Evolutionary conservation across 1,140 invertebrate genomes (phyloP).

Genomic region (Brachionus sp.): DNA sequence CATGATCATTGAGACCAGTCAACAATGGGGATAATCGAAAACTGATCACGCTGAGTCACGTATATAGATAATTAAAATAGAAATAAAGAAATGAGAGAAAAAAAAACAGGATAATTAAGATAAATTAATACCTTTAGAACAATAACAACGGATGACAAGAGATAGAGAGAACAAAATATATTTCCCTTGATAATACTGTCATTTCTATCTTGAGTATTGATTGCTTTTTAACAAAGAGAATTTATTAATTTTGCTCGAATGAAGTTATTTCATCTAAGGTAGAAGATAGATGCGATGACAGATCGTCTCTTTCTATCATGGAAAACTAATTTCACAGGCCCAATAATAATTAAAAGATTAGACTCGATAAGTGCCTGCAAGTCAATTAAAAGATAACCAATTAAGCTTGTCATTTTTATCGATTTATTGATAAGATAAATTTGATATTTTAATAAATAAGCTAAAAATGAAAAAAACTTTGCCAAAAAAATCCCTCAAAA

Average conservation of each 20-base stretch:
- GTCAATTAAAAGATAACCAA: slow-evolving; percentile 39
- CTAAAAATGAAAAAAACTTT: background rate
- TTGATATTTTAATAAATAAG: slow-evolving; percentile 12
- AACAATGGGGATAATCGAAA: background rate
- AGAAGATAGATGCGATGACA: slow-evolving; percentile 1
- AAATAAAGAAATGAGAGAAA: background rate
- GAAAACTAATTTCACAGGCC: background rate
- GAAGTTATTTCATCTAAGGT: slow-evolving; percentile 7
- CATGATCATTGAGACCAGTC: background rate
- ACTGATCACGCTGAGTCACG: slow-evolving; percentile 22
- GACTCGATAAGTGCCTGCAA: slow-evolving; percentile 6
- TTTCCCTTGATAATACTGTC: slow-evolving; percentile 22
- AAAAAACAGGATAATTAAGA: slow-evolving; percentile 39
- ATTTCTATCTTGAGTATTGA: slow-evolving; percentile 30
- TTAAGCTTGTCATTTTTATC: slow-evolving; percentile 32
- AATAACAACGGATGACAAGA: slow-evolving; percentile 26
- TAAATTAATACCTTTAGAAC: slow-evolving; percentile 41
- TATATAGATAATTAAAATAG: slow-evolving; percentile 7
- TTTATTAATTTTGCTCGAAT: slow-evolving; percentile 35
- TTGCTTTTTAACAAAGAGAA: slow-evolving; percentile 30
- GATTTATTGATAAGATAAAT: slow-evolving; percentile 40
- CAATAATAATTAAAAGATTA: slow-evolving; percentile 22
- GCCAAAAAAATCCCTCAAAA: background rate
- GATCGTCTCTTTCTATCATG: background rate
- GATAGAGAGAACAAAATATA: slow-evolving; percentile 25